A percentile compares a stretch with the other conserved stretches of the same genome.
Conservation (phyloP, 92 coral and sea anemone genomes). For the Chrysogorgia sp. region DNA sequence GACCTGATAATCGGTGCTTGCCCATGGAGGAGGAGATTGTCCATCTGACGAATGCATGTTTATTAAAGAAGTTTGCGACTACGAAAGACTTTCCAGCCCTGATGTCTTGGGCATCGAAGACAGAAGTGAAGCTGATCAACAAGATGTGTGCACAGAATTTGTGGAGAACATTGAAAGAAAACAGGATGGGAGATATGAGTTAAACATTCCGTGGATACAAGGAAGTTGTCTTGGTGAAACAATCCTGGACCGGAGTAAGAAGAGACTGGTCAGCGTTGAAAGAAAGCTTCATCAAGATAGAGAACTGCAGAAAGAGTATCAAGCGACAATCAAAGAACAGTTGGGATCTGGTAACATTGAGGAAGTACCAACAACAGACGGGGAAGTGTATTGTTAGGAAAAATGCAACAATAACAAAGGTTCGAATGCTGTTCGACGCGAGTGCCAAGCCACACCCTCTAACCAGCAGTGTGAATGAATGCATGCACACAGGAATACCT, state of each 20-base stretch:
- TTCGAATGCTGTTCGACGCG: conserved; percentile 62
- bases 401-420: conserved; percentile 58
- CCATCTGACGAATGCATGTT: conserved; percentile 61
- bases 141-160: conserved; percentile 52
- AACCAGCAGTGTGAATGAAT: conserved; percentile 62
- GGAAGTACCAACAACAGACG: too few relatives aligned
- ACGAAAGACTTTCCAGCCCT: neutral
- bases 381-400: too few relatives aligned
- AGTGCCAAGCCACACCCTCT: conserved; percentile 60
- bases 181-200: conserved; percentile 46
- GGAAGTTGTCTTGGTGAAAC: neutral
- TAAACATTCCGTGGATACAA: conserved; percentile 26
- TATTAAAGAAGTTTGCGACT: neutral
- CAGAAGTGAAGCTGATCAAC: conserved; percentile 41
- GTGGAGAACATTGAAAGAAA: conserved; percentile 20
- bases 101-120: conserved; percentile 60
- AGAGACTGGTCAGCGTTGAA: neutral
- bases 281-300: neutral
- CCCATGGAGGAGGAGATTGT: conserved; percentile 47
- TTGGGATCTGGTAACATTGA: conserved; percentile 47
- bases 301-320: too few relatives aligned
- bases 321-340: conserved; percentile 43
- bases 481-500: conserved; percentile 56
- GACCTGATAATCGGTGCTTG: conserved; percentile 49
- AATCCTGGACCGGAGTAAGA: neutral